Conservation (phyloP, 2,797 vertebrate species). For the Eremophila alpestris region DNA sequence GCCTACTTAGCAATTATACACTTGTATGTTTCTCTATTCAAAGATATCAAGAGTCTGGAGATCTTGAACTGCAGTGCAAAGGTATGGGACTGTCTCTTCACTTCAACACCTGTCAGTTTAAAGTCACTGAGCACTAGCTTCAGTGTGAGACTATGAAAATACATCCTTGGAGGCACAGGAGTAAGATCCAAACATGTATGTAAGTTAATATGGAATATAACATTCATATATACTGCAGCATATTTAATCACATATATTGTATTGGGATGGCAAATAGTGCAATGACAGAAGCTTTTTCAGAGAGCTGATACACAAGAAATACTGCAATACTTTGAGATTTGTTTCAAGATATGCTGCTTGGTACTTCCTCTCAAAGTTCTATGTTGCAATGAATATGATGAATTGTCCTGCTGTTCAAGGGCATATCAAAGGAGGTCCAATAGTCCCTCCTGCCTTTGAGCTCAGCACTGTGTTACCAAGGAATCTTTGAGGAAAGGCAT, state of each 20-base stretch:
- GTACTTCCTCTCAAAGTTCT: not conserved
- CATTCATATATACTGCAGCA: not conserved
- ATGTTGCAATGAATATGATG: not conserved
- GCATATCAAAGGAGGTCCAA: not conserved
- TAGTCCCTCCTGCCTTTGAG: not conserved
- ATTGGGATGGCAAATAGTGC: not conserved
- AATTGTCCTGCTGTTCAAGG: not conserved
- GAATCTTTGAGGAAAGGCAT: not conserved
- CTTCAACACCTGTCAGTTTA: not conserved
- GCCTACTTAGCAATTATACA: not conserved
- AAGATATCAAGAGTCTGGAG: not conserved
- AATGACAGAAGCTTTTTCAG: rapidly evolving
- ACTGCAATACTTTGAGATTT: not conserved
- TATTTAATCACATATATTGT: not conserved
- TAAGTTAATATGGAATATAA: not conserved
- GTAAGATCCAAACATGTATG: not conserved
- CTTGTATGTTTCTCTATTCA: not conserved
- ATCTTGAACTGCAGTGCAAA: not conserved
- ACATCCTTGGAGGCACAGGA: not conserved
- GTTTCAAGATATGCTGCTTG: not conserved
- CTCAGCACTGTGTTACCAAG: not conserved
- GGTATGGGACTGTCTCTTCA: not conserved
- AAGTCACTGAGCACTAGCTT: not conserved
- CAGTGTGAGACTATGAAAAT: not conserved
- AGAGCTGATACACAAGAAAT: not conserved